These are phyloP conservation scores for Gryon sp. DNA, from an alignment of 1,140 invertebrate genomes.

Conservation along the genomic window DNA sequence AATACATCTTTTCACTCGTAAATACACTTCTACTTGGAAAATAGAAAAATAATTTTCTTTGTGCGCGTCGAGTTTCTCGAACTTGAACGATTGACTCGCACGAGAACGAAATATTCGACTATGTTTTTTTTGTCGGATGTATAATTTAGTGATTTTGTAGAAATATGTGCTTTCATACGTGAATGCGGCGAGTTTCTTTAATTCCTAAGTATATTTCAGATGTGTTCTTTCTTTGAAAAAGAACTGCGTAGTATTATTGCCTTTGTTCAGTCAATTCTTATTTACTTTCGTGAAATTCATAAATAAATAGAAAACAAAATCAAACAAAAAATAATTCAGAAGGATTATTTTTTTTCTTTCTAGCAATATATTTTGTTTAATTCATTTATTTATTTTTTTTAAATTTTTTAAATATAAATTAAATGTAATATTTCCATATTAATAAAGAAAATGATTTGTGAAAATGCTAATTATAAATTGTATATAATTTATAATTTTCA, in stretches of 20 bases:
- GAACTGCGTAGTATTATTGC: background rate
- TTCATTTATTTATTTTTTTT: too few species aligned
- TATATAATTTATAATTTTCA: too few species aligned
- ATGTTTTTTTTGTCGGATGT: slow-evolving; percentile 23
- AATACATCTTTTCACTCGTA: background rate
- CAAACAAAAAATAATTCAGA: too few species aligned
- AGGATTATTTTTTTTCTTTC: too few species aligned
- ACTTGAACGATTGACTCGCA: slow-evolving; percentile 14
- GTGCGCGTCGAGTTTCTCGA: slow-evolving; percentile 5
- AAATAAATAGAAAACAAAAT: too few species aligned
- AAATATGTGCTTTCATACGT: slow-evolving; percentile 24
- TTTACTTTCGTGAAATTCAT: background rate
- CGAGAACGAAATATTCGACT: slow-evolving; percentile 6
- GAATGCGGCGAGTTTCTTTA: slow-evolving; percentile 11
- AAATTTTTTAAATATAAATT: too few species aligned
- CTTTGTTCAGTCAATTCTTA: background rate
- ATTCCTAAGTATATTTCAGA: slow-evolving; percentile 19
- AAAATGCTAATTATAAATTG: too few species aligned
- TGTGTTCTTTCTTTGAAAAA: slow-evolving; percentile 9
- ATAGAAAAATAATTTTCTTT: slow-evolving; percentile 19
- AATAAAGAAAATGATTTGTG: too few species aligned
- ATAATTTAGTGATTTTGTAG: slow-evolving; percentile 40
- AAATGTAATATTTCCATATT: too few species aligned
- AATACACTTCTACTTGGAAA: slow-evolving; percentile 4
- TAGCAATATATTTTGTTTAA: too few species aligned